Percentiles rank a stretch among this genome's conserved stretches.
Evolutionary conservation across 2,797 vertebrate genomes (phyloP).

Genomic region (Enteromius paludinosus): DNA sequence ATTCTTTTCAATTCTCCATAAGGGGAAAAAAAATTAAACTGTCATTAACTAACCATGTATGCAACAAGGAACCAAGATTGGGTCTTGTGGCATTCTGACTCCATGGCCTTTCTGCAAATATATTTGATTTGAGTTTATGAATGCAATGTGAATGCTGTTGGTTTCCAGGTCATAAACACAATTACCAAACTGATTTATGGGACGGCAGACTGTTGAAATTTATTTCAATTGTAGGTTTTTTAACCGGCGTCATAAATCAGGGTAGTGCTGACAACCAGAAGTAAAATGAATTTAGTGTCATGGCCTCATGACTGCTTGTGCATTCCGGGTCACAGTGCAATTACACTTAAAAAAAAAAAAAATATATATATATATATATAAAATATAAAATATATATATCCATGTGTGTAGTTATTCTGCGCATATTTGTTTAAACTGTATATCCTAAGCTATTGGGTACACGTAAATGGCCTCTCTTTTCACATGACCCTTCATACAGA

Average conservation of each 20-base stretch:
- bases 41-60: constrained; percentile 33
- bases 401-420: background rate
- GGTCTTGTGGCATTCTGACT: constrained; percentile 21
- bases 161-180: constrained; percentile 43
- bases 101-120: constrained; percentile 28
- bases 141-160: constrained; percentile 43
- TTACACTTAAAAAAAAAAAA: constrained; percentile 22
- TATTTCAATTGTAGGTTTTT: constrained; percentile 49
- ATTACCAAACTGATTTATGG: constrained; percentile 49
- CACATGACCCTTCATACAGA: constrained; percentile 13
- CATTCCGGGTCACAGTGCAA: constrained; percentile 34
- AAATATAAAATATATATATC: background rate
- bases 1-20: background rate
- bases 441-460: background rate
- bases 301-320: constrained; percentile 42
- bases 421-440: background rate
- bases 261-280: constrained; percentile 25
- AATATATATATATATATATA: too few species aligned
- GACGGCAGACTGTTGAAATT: constrained; percentile 32
- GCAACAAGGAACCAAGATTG: constrained; percentile 24
- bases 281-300: constrained; percentile 35
- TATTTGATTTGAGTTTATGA: constrained; percentile 50
- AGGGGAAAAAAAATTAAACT: background rate
- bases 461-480: background rate
- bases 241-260: constrained; percentile 33